Conservation (phyloP, 2,888 invertebrate species). For the Polyommatus icarus region DNA sequence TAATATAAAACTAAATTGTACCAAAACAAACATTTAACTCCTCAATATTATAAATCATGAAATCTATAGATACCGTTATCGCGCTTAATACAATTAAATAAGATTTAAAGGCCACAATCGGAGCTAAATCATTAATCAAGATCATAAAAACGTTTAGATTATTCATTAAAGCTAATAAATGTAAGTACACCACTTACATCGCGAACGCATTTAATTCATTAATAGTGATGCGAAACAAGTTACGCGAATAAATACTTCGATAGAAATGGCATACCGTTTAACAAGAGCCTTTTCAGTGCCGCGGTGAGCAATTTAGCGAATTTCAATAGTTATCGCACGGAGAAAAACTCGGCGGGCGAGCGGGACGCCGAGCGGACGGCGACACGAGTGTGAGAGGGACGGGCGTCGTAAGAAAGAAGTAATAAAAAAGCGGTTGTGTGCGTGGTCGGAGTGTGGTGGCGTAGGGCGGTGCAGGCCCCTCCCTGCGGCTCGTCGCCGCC, state of each 20-base stretch:
- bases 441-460: conserved; percentile 77
- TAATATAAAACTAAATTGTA: no score
- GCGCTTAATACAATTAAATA: conserved; percentile 4
- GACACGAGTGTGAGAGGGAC: conserved; percentile 65
- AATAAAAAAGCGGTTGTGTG: conserved; percentile 78
- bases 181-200: conserved; percentile 23
- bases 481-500: conserved; percentile 70
- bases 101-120: conserved; percentile 15
- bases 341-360: conserved; percentile 73
- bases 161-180: conserved; percentile 25
- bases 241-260: conserved; percentile 75
- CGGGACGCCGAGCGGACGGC: conserved; percentile 57
- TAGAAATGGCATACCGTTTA: conserved; percentile 77
- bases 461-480: conserved; percentile 78
- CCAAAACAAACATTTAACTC: not conserved
- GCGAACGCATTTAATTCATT: conserved; percentile 53
- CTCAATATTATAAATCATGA: not conserved
- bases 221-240: conserved; percentile 67
- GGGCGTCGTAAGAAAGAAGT: conserved; percentile 75
- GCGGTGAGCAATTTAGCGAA: conserved; percentile 79
- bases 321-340: conserved; percentile 79
- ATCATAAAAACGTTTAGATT: conserved; percentile 1
- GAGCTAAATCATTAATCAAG: conserved; percentile 8
- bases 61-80: not conserved
- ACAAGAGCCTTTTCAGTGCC: conserved; percentile 78